Percentiles rank a stretch among this genome's conserved stretches.
phyloP scores from a whole-genome alignment of 1,140 invertebrate species.

The Aphelinus atriplicis region DNA sequence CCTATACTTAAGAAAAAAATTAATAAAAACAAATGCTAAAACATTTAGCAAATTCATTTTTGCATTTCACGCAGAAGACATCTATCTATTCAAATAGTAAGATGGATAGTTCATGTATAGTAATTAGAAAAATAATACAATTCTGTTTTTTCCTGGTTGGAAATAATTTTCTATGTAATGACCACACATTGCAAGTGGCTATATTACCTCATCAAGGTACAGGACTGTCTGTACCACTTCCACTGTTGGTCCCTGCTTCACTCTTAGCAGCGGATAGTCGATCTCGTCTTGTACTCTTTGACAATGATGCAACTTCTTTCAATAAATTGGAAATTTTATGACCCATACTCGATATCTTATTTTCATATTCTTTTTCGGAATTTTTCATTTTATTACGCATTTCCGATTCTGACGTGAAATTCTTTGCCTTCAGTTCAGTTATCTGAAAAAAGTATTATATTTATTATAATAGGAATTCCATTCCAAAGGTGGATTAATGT shows the following conservation, averaged over 20 bases:
- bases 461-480: background rate
- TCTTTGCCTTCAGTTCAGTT: constrained; percentile 91
- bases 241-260: constrained; percentile 73
- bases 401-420: constrained; percentile 88
- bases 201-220: constrained; percentile 64
- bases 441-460: constrained; percentile 71
- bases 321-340: constrained; percentile 80
- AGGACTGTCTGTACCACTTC: constrained; percentile 81
- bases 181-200: constrained; percentile 47
- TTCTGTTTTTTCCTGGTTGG: constrained; percentile 49
- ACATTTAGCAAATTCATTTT: constrained; percentile 44
- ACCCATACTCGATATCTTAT: constrained; percentile 81
- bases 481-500: background rate
- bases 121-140: constrained; percentile 66
- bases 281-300: constrained; percentile 80
- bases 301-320: constrained; percentile 86
- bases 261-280: constrained; percentile 64
- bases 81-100: constrained; percentile 9
- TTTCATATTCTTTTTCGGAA: constrained; percentile 82
- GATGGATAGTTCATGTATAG: constrained; percentile 46
- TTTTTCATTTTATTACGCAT: constrained; percentile 85
- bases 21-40: constrained; percentile 39
- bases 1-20: constrained; percentile 2
- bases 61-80: constrained; percentile 22
- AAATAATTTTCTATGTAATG: constrained; percentile 47